phyloP scores from a whole-genome alignment of 1,140 invertebrate species.

The Vanessa tameamea region DNA sequence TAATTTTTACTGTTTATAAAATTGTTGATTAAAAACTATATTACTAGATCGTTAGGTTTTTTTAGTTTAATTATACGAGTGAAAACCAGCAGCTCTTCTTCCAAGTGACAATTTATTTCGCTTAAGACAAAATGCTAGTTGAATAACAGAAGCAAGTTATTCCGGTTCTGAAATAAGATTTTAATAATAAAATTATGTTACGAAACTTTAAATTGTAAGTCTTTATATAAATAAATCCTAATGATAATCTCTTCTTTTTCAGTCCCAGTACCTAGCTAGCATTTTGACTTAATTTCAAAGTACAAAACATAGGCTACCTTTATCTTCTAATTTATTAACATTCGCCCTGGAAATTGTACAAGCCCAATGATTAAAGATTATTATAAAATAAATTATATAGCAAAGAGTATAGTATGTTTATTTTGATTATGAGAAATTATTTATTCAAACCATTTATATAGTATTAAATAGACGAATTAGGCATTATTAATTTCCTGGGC shows the following conservation, averaged over 20 bases:
- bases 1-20: constrained; percentile 33
- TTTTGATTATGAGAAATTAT: constrained; percentile 68
- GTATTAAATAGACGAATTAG: constrained; percentile 53
- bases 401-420: constrained; percentile 62
- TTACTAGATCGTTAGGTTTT: constrained; percentile 62
- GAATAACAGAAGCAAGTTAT: constrained; percentile 17
- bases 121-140: constrained; percentile 56
- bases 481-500: constrained; percentile 53
- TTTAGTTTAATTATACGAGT: constrained; percentile 66
- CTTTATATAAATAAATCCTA: constrained; percentile 23
- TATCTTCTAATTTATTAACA: constrained; percentile 58
- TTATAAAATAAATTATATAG: constrained; percentile 70
- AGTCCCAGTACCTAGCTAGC: constrained; percentile 41
- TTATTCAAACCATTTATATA: constrained; percentile 62
- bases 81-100: constrained; percentile 70
- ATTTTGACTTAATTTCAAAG: constrained; percentile 74
- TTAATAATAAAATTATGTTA: constrained; percentile 7
- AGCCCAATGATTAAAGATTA: constrained; percentile 61
- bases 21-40: constrained; percentile 47
- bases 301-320: constrained; percentile 76
- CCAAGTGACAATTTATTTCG: constrained; percentile 50
- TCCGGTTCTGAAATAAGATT: constrained; percentile 17
- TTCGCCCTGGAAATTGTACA: constrained; percentile 56
- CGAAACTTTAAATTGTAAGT: constrained; percentile 7
- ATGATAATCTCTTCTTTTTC: constrained; percentile 9